Percentiles rank a stretch among this genome's conserved stretches.
phyloP scores from a whole-genome alignment of 2,113 vertebrate species.

The Nothoprocta pentlandii region DNA sequence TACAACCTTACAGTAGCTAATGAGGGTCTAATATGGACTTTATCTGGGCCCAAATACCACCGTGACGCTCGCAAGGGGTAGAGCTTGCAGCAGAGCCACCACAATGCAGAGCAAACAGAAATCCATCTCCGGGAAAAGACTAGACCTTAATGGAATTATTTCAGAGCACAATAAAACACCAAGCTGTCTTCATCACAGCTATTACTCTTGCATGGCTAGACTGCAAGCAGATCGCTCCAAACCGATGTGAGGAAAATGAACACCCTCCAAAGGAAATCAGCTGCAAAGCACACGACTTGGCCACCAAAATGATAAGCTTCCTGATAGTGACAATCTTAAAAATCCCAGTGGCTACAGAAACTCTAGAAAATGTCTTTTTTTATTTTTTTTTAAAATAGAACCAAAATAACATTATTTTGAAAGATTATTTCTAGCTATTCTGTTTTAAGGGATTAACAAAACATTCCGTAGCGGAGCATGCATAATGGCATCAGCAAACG shows the following conservation, averaged over 20 bases:
- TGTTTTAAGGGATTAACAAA: conserved; percentile 47
- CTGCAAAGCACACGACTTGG: neutral
- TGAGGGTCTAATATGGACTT: neutral
- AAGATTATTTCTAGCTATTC: neutral
- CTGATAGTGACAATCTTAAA: conserved; percentile 23
- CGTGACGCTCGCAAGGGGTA: neutral
- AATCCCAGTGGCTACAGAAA: conserved; percentile 11
- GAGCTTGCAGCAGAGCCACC: neutral
- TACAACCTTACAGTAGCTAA: neutral
- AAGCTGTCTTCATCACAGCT: conserved; percentile 12
- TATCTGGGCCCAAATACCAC: neutral
- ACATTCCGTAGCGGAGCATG: conserved; percentile 25
- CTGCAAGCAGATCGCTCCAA: neutral
- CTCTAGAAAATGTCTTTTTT: neutral
- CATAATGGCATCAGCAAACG: conserved; percentile 60
- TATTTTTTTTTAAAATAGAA: neutral
- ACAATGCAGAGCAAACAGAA: neutral
- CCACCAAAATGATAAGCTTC: neutral
- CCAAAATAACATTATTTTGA: neutral
- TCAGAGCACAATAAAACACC: conserved; percentile 39
- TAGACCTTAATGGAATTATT: conserved; percentile 27
- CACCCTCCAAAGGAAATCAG: conserved; percentile 8
- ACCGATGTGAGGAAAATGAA: conserved; percentile 25
- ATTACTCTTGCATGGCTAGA: neutral
- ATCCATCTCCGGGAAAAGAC: neutral